These are phyloP conservation scores for Chelonus formosanus DNA, from an alignment of 2,888 invertebrate genomes.

Conservation along the genomic window DNA sequence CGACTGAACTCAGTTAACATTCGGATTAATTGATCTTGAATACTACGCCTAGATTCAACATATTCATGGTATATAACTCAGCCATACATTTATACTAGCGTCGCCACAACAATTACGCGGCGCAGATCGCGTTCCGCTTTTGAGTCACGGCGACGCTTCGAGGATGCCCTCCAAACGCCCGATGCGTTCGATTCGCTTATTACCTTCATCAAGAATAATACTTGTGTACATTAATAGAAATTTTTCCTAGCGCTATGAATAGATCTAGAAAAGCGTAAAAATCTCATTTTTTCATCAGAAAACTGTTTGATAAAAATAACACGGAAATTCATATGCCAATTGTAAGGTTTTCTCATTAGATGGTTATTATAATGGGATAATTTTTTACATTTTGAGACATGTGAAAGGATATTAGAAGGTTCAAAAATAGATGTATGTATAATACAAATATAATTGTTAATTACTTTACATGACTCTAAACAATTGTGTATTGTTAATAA, in stretches of 20 bases:
- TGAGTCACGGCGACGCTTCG: constrained; percentile 49
- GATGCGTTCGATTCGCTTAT: constrained; percentile 55
- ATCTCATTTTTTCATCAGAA: too few species aligned
- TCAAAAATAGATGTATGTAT: too few species aligned
- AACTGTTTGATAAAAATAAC: too few species aligned
- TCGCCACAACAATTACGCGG: constrained; percentile 47
- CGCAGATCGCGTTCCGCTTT: constrained; percentile 34
- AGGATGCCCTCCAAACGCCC: constrained; percentile 59
- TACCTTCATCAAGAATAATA: constrained; percentile 45
- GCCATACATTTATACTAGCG: constrained; percentile 36
- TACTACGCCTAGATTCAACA: constrained; percentile 34
- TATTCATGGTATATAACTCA: too few species aligned
- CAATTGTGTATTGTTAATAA: too few species aligned
- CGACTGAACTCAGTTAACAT: constrained; percentile 59
- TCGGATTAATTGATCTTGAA: constrained; percentile 53
- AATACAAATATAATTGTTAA: too few species aligned
- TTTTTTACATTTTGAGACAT: too few species aligned
- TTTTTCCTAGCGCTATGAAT: not conserved
- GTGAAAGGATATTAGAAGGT: too few species aligned
- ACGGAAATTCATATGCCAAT: too few species aligned
- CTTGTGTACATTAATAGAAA: constrained; percentile 7
- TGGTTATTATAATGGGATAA: too few species aligned
- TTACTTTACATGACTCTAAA: too few species aligned
- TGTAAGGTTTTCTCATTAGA: too few species aligned
- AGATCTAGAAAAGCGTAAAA: not conserved